Conservation (phyloP, 2,113 vertebrate species). For the Channa maculata region DNA sequence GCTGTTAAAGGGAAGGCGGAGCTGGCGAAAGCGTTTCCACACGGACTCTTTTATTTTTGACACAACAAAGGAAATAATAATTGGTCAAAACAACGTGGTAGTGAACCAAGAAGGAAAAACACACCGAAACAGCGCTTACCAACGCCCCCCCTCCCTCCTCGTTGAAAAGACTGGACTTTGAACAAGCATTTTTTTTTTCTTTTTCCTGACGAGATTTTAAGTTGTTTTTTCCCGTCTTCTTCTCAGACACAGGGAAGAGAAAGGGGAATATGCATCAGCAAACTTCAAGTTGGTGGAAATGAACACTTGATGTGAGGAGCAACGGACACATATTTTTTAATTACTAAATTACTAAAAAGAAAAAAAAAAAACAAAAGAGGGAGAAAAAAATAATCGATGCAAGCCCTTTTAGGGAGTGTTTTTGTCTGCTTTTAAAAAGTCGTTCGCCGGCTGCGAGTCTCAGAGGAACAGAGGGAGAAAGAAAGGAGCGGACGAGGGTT, state of each 20-base stretch:
- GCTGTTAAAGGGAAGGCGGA: slow-evolving; percentile 2
- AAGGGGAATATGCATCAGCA: slow-evolving; percentile 51
- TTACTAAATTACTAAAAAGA: background rate
- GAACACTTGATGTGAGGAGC: slow-evolving; percentile 50
- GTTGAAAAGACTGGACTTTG: slow-evolving; percentile 63
- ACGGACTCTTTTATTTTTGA: slow-evolving; percentile 75
- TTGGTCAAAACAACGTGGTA: slow-evolving; percentile 85
- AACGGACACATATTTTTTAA: slow-evolving; percentile 47
- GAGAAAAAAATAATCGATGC: slow-evolving; percentile 51
- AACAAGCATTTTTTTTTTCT: slow-evolving; percentile 41
- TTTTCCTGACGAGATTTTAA: slow-evolving; percentile 43
- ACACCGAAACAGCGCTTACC: slow-evolving; percentile 71
- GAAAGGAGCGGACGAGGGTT: slow-evolving; percentile 67
- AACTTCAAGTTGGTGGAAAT: slow-evolving; percentile 74
- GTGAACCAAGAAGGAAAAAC: slow-evolving; percentile 77
- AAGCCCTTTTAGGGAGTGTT: slow-evolving; percentile 67
- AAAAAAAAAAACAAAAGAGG: background rate
- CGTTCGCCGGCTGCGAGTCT: slow-evolving; percentile 68
- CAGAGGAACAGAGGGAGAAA: slow-evolving; percentile 51
- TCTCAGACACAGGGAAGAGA: slow-evolving; percentile 27
- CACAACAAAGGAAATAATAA: slow-evolving; percentile 88
- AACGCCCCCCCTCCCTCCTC: slow-evolving; percentile 54
- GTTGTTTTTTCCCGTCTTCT: slow-evolving; percentile 23
- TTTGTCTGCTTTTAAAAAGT: slow-evolving; percentile 55
- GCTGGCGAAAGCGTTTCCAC: slow-evolving; percentile 33